Conservation (phyloP, 2,797 vertebrate genomes). For the Pygocentrus nattereri region DNA sequence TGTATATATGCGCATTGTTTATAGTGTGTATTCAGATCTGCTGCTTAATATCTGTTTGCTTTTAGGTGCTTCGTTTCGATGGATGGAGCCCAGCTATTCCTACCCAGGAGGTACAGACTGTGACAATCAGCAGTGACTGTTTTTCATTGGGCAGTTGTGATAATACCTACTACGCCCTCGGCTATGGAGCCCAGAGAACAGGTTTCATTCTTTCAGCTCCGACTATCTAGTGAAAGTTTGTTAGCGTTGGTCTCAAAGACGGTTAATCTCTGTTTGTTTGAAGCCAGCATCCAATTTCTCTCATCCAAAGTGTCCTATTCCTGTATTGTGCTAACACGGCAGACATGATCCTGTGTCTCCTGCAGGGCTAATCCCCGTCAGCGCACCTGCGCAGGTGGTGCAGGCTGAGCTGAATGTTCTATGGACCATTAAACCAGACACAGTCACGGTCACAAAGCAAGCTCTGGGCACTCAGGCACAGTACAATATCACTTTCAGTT, state of each 20-base stretch:
- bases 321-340: neutral
- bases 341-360: neutral
- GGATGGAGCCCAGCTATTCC: constrained; percentile 67
- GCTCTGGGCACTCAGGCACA: constrained; percentile 54
- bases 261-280: neutral
- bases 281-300: neutral
- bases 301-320: constrained; percentile 4
- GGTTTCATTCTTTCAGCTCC: constrained; percentile 69
- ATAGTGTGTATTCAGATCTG: constrained; percentile 5
- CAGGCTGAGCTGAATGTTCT: constrained; percentile 80
- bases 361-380: constrained; percentile 77
- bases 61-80: constrained; percentile 77
- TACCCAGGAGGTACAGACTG: constrained; percentile 79
- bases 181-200: constrained; percentile 75
- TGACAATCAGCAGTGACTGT: constrained; percentile 81
- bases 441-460: constrained; percentile 76
- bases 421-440: constrained; percentile 85
- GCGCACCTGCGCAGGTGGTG: constrained; percentile 74
- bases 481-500: constrained; percentile 83
- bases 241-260: neutral
- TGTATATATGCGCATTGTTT: too few relatives aligned
- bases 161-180: constrained; percentile 74
- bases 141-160: constrained; percentile 68
- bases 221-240: neutral
- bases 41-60: neutral